Percentiles rank a stretch among this genome's conserved stretches.
These are phyloP conservation scores for Lepidocolaptes lacrymiger DNA, from an alignment of 2,797 vertebrate species.

Conservation along the genomic window DNA sequence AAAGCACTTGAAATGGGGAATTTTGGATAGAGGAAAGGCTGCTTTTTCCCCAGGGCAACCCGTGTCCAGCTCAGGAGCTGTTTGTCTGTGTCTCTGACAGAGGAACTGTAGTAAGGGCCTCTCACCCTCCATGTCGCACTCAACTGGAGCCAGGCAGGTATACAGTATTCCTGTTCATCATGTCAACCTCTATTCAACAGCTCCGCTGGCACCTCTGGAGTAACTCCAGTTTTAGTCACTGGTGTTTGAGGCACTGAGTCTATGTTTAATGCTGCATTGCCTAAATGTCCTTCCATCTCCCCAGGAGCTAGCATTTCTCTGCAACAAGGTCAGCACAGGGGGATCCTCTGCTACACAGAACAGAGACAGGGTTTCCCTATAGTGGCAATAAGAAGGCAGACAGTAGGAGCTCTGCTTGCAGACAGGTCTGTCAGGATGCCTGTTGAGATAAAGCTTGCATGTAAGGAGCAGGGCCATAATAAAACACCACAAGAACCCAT, in stretches of 20 bases:
- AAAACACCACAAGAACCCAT: neutral
- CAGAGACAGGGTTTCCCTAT: neutral
- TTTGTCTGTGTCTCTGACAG: too few relatives aligned
- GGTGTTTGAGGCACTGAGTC: neutral
- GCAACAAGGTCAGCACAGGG: neutral
- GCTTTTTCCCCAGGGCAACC: neutral
- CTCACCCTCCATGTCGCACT: rapidly evolving
- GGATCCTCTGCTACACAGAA: neutral
- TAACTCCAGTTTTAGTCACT: neutral
- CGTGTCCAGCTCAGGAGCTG: neutral
- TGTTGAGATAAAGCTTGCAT: neutral
- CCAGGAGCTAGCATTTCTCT: neutral
- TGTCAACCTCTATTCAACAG: neutral
- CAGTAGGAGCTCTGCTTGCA: neutral
- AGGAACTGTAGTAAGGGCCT: neutral
- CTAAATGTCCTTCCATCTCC: neutral
- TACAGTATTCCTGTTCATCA: neutral
- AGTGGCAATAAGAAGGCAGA: neutral
- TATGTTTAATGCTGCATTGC: neutral
- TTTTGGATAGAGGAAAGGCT: neutral
- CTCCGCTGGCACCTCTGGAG: neutral
- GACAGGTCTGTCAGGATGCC: rapidly evolving
- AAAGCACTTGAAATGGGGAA: neutral
- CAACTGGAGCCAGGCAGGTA: neutral
- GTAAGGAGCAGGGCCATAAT: neutral